Evolutionary conservation across 37 sponge, comb jelly and placozoan species (phyloP), one percentile per base, ranked within the genome.

Genomic region (Cladorhizidae sp.): DNA sequence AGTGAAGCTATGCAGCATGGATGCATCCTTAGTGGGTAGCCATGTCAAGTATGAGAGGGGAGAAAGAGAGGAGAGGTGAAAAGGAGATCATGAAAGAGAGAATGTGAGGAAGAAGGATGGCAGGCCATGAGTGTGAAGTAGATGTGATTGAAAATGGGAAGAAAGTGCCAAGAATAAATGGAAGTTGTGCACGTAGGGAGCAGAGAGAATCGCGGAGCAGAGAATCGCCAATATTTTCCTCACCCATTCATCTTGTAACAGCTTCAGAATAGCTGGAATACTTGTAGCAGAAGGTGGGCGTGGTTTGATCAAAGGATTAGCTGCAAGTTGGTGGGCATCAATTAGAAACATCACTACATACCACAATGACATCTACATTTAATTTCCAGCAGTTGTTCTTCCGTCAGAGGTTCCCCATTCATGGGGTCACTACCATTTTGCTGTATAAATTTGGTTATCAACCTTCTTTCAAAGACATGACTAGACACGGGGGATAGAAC

Each of bases 211-310:
- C 5, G 49, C 8, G 5, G 49, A 45, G 9, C 5, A 12, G 49
- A 3, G 14, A 71, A 41, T 41, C 1, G 15, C 14, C 1, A 71
- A 41, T 41, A 31, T 65, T 22, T 22, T 20, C 12, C 91, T 56
- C 64, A 95, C 95, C 98, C 98, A 97, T 63, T 97, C 98, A 68
- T 97, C 99, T 74, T 99, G 99, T 17, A 99, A 87, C 17, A 96
- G 89, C 64, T 99, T 99, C 67, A 99, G 73, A 58, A 99, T 94
- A 33, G 99, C 99, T 15, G 99, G 99, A 61, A 99, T 99, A 84
- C 97, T 97, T 64, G 99, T 99, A 36, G 99, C 99, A 49, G 99
- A 94, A 0, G 99, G 99, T 25, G 97, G 99, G 39, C 99, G 77
- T 26, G 99, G 97, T 42, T 93, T 88, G 63, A 93, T 84, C 33